These are phyloP conservation scores for Phaenicophaeus curvirostris DNA, from an alignment of 2,797 vertebrate species.

Conservation along the genomic window DNA sequence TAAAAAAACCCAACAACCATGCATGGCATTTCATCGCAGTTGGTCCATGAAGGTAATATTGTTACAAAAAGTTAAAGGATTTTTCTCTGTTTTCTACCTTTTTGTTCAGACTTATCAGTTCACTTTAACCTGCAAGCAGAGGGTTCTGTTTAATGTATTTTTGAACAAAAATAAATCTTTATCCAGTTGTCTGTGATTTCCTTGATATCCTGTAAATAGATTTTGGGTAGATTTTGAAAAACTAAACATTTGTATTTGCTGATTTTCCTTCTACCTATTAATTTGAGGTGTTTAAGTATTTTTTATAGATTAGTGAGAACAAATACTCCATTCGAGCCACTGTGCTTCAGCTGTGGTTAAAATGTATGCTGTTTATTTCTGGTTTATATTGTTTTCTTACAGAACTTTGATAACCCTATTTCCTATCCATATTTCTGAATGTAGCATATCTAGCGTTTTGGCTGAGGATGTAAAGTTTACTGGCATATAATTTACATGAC, in stretches of 20 bases:
- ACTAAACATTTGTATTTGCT: neutral
- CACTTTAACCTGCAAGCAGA: neutral
- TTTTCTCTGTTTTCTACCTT: neutral
- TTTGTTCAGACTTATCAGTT: neutral
- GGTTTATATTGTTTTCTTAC: neutral
- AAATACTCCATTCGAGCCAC: neutral
- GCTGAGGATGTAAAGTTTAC: neutral
- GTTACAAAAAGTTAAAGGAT: neutral
- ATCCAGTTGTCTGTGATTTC: neutral
- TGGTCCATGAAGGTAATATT: neutral
- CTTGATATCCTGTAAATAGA: neutral
- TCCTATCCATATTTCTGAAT: neutral
- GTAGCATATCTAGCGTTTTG: neutral
- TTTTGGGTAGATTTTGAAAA: neutral
- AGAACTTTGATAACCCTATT: neutral
- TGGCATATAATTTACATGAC: neutral
- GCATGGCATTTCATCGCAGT: neutral
- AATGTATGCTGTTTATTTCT: neutral
- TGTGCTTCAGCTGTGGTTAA: neutral
- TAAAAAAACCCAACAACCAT: neutral
- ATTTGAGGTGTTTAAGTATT: neutral
- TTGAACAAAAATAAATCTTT: neutral
- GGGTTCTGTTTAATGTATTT: neutral
- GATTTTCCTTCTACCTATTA: neutral
- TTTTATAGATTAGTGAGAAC: neutral